Base-by-base conservation (phyloP, 2,888 invertebrate genomes). In the Cerastis leucographa region DNA sequence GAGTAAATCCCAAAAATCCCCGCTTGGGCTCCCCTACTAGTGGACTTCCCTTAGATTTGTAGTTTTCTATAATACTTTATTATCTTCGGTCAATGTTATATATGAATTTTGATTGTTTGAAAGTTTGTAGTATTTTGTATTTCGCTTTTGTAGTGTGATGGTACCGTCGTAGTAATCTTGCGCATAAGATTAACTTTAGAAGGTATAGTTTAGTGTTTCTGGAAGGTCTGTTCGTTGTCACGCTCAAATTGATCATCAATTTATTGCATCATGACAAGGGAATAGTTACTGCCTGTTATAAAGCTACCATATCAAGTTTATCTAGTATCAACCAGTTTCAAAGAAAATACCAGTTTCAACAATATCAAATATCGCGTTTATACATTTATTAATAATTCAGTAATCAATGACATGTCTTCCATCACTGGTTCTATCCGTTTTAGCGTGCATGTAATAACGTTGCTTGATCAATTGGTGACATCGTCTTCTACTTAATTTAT, bases 81-180 rank as follows among this genome's bases (percentile, higher is more conserved):
- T 86, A 74, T 79, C 77, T 75, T 84, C 80, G 75, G 67, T 87
- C 81, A 76, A 80, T 81, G 80, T 85, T 81, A 83, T 87, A 77
- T 78, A 81, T 87, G 72, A 80, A 85, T 86, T 87, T 83, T 40
- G 69, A 86, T 88, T 80, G 67, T 80, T 84, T 85, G 69, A 76
- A 76, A 80, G 67, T 76, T 85, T 75, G 77, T 87, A 87, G 87
- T 89, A 84, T 88, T 90, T 88, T 80, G 67, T 87, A 85, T 83
- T 86, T 88, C 79, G 91, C 90, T 90, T 90, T 89, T 81, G 90
- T 90, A 88, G 89, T 89, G 85, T 91, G 92, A 90, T 89, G 89
- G 93, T 95, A 93, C 94, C 94, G 91, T 96, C 96, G 87, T 90
- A 92, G 93, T 95, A 94, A 95, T 96, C 96, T 96, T 96, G 89